A percentile compares a stretch with the other conserved stretches of the same genome.
Evolutionary conservation across 2,888 invertebrate genomes (phyloP).

Genomic region (Bombylius major): DNA sequence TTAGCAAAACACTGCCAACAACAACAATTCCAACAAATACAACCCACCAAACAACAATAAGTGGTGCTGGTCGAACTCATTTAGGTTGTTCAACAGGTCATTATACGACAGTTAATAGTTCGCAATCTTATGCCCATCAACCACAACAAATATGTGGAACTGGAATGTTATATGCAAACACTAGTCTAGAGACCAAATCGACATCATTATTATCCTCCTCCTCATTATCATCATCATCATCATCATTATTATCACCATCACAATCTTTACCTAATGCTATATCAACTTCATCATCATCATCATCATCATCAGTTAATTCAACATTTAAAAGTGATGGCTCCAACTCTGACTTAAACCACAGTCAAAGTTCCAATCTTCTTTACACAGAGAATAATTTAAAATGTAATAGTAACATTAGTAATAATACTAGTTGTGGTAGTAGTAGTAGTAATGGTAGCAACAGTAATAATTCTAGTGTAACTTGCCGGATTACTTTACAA

Average conservation of each 20-base stretch:
- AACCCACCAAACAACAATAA: not conserved
- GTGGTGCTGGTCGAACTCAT: not conserved
- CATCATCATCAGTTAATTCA: not conserved
- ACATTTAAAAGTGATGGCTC: not conserved
- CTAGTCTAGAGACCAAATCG: constrained; percentile 1
- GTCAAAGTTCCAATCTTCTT: not conserved
- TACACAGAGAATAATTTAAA: not conserved
- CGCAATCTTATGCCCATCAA: not conserved
- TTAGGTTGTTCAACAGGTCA: not conserved
- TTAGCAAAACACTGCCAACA: not conserved
- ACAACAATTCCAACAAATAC: not conserved
- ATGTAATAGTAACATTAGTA: not conserved
- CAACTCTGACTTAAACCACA: not conserved
- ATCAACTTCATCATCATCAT: not conserved
- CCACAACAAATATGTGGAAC: not conserved
- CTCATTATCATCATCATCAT: not conserved
- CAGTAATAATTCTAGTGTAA: constrained; percentile 2
- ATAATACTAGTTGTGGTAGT: not conserved
- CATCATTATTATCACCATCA: not conserved
- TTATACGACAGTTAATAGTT: constrained; percentile 1
- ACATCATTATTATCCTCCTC: not conserved
- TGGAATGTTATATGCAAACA: not conserved
- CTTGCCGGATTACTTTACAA: constrained; percentile 5
- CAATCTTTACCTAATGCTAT: not conserved
- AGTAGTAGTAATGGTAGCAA: not conserved